Evolutionary conservation across 2,797 vertebrate genomes (phyloP), one percentile per base, ranked within the genome.

Genomic region (Mormyrus proboscirostris): DNA sequence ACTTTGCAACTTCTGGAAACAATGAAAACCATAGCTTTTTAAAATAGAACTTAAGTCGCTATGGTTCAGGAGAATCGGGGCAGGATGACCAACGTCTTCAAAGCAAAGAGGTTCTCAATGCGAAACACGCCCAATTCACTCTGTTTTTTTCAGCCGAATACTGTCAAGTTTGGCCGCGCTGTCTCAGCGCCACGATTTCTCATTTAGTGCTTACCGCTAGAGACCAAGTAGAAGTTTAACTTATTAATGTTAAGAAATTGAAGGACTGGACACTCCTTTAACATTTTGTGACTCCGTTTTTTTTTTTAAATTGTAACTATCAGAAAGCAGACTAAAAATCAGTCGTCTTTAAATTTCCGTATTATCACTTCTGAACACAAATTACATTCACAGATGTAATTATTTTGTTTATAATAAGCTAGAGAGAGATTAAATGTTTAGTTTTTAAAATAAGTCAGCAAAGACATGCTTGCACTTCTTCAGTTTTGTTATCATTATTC

Each of bases 361-460:
- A 50, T 50, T 65, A 33, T 14, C 69, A 76, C 19, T 76, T 41
- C 33, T 41, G 33, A 76, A 41, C 14, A 16, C 69, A 41, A 76
- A 76, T 41, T 76, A 76, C 69, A 76, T 84, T 65, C 44, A 19
- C 47, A 29, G 69, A 79, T 25, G 62, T 53, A 87, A 55, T 79
- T 41, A 57, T 25, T 76, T 87, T 89, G 62, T 87, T 55, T 76
- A 49, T 49, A 88, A 88, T 65, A 22, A 65, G 57, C 33, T 57
- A 82, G 51, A 82, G 29, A 82, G 29, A 57, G 12, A 79, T 47
- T 41, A 76, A 49, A 88, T 69, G 53, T 33, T 59, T 53, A 73
- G 90, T 87, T 96, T 95, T 96, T 95, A 96, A 95, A 94, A 94
- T 95, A 95, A 95, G 95, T 95, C 96, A 96, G 95, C 96, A 96